A percentile compares a stretch with the other conserved stretches of the same genome.
Conservation (phyloP, 23 tunicate genomes). For the Halocynthia roretzi region DNA sequence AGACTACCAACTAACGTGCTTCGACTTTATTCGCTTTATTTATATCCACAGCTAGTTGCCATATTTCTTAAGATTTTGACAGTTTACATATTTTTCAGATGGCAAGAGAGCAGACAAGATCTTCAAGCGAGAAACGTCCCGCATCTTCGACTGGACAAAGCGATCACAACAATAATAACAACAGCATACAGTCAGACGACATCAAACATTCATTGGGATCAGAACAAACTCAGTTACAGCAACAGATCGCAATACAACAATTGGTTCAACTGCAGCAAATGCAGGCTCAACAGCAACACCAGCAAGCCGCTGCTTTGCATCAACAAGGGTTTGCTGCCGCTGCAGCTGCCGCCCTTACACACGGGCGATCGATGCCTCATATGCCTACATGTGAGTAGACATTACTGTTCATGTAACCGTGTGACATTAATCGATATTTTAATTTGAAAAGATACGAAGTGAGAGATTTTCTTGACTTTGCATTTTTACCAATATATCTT, state of each 20-base stretch:
- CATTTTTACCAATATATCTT: neutral
- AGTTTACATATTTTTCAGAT: conserved; percentile 4
- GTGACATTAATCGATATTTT: neutral
- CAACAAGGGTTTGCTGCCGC: conserved; percentile 69
- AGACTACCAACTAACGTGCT: no score
- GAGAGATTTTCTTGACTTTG: neutral
- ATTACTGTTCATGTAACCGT: neutral
- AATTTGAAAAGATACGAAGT: neutral
- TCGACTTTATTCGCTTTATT: no score
- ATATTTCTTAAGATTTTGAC: neutral
- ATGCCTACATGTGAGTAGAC: conserved; percentile 13
- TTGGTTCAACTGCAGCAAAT: conserved; percentile 85
- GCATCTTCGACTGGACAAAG: conserved; percentile 1
- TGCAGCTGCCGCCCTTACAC: conserved; percentile 69
- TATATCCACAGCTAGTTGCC: no score
- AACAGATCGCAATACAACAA: conserved; percentile 84
- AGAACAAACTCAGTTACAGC: conserved; percentile 45
- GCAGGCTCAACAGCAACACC: conserved; percentile 73
- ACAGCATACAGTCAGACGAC: conserved; percentile 12
- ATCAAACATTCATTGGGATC: conserved; percentile 3
- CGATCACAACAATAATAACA: conserved; percentile 37
- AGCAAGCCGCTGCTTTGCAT: conserved; percentile 62
- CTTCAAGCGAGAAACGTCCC: neutral
- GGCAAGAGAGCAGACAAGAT: neutral
- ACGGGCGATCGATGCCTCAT: conserved; percentile 15